Evolutionary conservation across 2,113 vertebrate species (phyloP), one percentile per base, ranked within the genome.

Genomic region (Cyanistes caeruleus): DNA sequence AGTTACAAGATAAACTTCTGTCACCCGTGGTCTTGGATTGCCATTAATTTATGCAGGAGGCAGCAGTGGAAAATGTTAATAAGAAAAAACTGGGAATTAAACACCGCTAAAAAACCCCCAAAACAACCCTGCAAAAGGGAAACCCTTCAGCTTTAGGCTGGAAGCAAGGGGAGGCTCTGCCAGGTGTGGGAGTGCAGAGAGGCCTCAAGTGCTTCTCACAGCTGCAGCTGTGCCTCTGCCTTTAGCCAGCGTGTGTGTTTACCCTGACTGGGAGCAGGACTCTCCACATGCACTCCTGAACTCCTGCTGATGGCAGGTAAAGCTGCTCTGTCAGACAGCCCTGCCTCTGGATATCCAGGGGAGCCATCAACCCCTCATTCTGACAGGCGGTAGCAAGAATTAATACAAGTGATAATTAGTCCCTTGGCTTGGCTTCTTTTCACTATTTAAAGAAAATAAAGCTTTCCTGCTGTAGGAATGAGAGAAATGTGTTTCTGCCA

Each of bases 21-120:
- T 48, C 53, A 49, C 33, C 8, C 9, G 2, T 20, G 37, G 20
- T 41, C 51, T 69, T 65, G 20, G 17, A 25, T 20, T 49, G 37
- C 25, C 51, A 46, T 62, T 70, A 37, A 30, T 30, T 7, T 62
- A 72, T 43, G 23, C 37, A 62, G 37, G 31, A 84, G 37, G 22
- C 41, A 60, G 49, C 17, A 37, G 18, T 1, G 8, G 27, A 31
- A 91, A 80, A 68, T 0, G 0, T 33, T 25, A 65, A n/a, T 49
- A 35, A 56, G 35, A 72, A 72, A 43, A 82, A 80, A 41, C 2
- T 13, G 24, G 17, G 37, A 69, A 68, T 41, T 73, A 69, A 68
- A 53, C 14, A 15, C 25, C 64, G 31, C 33, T 41, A 4, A 28
- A 62, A 16, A 1, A 8, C 0, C 8, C 5, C 3, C 16, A 6